Conservation (phyloP, 2,797 vertebrate species). For the Arctocebus calabarensis region DNA sequence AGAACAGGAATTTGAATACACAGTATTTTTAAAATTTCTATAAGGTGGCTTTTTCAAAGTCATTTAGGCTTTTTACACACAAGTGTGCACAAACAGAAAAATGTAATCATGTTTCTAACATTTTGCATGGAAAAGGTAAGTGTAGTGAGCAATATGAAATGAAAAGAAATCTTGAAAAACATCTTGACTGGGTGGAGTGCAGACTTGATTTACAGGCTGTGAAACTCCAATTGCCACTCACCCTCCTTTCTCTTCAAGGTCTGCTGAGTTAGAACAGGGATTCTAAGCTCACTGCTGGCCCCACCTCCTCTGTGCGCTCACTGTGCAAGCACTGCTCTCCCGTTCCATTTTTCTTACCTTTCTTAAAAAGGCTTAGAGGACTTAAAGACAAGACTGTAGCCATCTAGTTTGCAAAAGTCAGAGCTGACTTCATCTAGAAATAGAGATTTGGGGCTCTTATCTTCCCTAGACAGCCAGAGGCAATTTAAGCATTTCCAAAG, state of each 20-base stretch:
- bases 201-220: conserved; percentile 69
- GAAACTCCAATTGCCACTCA: conserved; percentile 62
- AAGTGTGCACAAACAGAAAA: background rate
- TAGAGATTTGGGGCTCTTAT: background rate
- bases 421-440: background rate
- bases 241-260: conserved; percentile 14
- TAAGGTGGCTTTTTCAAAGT: background rate
- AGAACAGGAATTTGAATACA: conserved; percentile 10
- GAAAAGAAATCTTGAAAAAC: conserved; percentile 46
- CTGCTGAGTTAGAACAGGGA: conserved; percentile 54
- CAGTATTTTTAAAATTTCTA: background rate
- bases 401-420: conserved; percentile 45
- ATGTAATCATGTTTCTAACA: background rate
- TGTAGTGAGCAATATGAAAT: background rate
- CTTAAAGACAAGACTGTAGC: background rate
- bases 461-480: background rate
- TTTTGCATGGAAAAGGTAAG: background rate
- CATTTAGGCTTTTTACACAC: background rate
- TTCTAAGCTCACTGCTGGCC: background rate
- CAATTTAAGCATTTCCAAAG: background rate
- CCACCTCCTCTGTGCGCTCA: background rate
- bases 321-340: background rate
- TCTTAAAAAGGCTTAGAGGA: conserved; percentile 47
- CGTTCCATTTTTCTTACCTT: conserved; percentile 47
- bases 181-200: background rate